Evolutionary conservation across 92 coral and sea anemone species (phyloP), one percentile per base, ranked within the genome.

Genomic region (Porites evermanni): DNA sequence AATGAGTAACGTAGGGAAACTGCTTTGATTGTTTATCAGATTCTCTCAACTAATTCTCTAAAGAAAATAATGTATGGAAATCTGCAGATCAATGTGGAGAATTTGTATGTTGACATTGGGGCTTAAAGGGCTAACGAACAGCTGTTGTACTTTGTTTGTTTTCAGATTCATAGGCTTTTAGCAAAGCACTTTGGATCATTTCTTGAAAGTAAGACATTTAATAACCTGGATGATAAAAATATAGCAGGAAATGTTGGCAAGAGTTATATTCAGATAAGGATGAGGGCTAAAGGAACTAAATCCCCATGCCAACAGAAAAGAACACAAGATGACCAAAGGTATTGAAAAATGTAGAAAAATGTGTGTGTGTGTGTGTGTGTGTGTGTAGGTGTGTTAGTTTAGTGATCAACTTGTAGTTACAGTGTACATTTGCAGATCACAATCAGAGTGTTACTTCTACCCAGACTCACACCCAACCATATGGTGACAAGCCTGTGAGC

Each of bases 101-200:
- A 38, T 38, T 38, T 38, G 47, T 38, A 38, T 38, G 47, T 5
- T 6, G 47, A 38, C 4, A 38, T 38, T 38, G 47, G 47, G 47
- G 0, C 47, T 38, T 4, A 38, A 21, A 21, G 21, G 21, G 21
- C 21, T 4, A 6, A 38, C 4, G 3, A 38, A 38, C 47, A 38
- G 7, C 47, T 38, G 47, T 38, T 4, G 47, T 38, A 29, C 12
- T 47, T 29, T 68, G 26, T 59, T 56, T n/a, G 6, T 84, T 63
- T 70, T 29, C 70, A 94, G 98, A 86, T 94, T 53, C 98, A 94
- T 74, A 87, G 98, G 53, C 89, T 91, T 61, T 67, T 94, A 10
- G 93, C 96, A 51, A 92, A 88, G 79, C 92, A 93, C 51, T 94
- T 75, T 88, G 98, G 98, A 21, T 94, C 98, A 60, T 94, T 94